Conservation (phyloP, 2,113 vertebrate species). For the Addax nasomaculatus region DNA sequence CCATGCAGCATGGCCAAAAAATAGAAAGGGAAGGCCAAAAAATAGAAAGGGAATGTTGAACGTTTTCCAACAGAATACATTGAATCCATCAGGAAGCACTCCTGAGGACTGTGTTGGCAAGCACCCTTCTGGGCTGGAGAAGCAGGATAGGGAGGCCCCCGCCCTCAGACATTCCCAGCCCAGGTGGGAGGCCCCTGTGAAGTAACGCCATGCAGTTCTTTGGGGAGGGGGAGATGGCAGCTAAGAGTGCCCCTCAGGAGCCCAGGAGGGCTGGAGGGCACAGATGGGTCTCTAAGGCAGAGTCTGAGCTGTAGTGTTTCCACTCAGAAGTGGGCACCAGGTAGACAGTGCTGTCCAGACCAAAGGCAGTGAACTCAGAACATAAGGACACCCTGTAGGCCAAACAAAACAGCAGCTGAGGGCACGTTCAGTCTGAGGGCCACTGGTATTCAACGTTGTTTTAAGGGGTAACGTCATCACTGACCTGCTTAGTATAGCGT, state of each 20-base stretch:
- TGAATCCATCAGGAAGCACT: neutral
- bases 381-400: neutral
- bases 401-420: neutral
- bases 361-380: neutral
- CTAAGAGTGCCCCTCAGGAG: neutral
- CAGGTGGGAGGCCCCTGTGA: neutral
- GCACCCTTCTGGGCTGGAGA: too few species aligned
- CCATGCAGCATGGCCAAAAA: fast-evolving
- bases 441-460: neutral
- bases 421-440: neutral
- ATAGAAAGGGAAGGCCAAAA: neutral
- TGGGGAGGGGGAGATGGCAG: neutral
- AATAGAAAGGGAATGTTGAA: neutral
- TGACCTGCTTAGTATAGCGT: neutral
- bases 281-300: neutral
- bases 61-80: neutral
- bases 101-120: neutral
- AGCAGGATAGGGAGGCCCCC: neutral
- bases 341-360: neutral
- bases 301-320: neutral
- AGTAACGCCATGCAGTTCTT: neutral
- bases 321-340: neutral
- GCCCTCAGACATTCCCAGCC: neutral
- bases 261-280: neutral
- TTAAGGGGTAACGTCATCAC: neutral